Percentiles rank a stretch among this genome's conserved stretches.
Conservation (phyloP, 2,797 vertebrate species). For the Takifugu rubripes region DNA sequence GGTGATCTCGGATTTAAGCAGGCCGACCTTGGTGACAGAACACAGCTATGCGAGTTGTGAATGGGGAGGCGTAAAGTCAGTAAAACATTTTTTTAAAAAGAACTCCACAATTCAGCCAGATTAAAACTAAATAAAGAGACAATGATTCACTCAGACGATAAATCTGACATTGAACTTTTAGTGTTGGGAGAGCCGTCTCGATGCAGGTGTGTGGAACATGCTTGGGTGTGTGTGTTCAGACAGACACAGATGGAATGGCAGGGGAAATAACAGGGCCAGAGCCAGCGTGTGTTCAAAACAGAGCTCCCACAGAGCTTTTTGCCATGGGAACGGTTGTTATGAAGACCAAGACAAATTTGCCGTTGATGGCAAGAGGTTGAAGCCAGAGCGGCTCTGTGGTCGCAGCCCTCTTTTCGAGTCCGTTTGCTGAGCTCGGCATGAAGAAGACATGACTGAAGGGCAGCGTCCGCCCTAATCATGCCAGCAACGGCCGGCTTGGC, state of each 20-base stretch:
- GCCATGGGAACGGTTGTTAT: constrained; percentile 74
- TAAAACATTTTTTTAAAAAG: too few relatives aligned
- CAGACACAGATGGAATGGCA: constrained; percentile 46
- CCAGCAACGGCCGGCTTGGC: not conserved
- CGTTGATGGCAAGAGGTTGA: constrained; percentile 48
- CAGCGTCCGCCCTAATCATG: constrained; percentile 30
- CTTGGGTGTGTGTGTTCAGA: constrained; percentile 4
- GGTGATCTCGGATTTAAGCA: too few relatives aligned
- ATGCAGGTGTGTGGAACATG: constrained; percentile 10
- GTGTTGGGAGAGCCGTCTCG: not conserved
- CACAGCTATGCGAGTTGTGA: too few relatives aligned
- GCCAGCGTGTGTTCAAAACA: constrained; percentile 64
- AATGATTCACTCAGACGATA: not conserved
- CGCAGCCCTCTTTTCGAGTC: constrained; percentile 13
- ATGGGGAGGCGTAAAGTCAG: too few relatives aligned
- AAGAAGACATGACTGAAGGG: constrained; percentile 20
- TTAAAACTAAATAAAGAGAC: not conserved
- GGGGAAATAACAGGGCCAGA: constrained; percentile 34
- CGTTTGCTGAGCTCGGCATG: constrained; percentile 25
- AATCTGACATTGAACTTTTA: not conserved
- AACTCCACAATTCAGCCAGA: not conserved
- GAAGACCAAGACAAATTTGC: constrained; percentile 52
- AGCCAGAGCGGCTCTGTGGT: constrained; percentile 32
- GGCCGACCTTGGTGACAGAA: too few relatives aligned
- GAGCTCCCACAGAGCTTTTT: constrained; percentile 61